Evolutionary conservation across 2,113 vertebrate genomes (phyloP), one percentile per base, ranked within the genome.

Genomic region (Nansenia antarctica): DNA sequence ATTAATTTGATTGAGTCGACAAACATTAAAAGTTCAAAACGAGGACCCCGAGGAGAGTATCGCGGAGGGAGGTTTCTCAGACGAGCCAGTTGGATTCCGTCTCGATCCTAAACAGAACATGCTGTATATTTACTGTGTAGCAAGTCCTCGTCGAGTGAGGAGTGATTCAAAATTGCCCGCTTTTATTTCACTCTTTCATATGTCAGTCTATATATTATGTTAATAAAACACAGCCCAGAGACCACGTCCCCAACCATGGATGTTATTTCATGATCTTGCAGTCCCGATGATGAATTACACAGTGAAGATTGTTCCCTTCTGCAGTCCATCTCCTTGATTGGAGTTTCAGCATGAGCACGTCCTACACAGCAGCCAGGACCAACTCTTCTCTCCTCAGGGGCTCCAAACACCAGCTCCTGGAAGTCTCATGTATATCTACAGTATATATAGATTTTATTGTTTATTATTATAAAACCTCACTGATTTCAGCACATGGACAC

Each of bases 1-100:
- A 84, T 85, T 83, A n/a, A 78, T 84, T 71, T 86, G 81, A 85
- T 74, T 76, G 82, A 86, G 67, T 45, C 15, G 53, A 55, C 85
- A 84, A 84, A 82, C 68, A 85, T 72, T 62, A 77, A 74, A 14
- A 18, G 5, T 31, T 34, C 59, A 67, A 70, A 78, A 65, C 26
- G 35, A 77, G 27, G 77, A 55, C 77, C 76, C 81, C 9, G 60
- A 1, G 69, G 82, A 70, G 1, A 9, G 2, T 5, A 9, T 27
- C 37, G 12, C 42, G 45, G 59, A 69, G 70, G n/a, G 57, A 34
- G 32, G 58, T 24, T 67, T 52, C 30, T 77, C 61, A 45, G 35
- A 31, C 18, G 52, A 42, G 66, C 73, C 83, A 79, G 77, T 88
- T 87, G 82, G 76, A 79, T 86, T 85, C 72, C 67, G 62, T 87